Base-by-base conservation (phyloP, 2,113 vertebrate genomes). In the Pelvicachromis taeniatus region DNA sequence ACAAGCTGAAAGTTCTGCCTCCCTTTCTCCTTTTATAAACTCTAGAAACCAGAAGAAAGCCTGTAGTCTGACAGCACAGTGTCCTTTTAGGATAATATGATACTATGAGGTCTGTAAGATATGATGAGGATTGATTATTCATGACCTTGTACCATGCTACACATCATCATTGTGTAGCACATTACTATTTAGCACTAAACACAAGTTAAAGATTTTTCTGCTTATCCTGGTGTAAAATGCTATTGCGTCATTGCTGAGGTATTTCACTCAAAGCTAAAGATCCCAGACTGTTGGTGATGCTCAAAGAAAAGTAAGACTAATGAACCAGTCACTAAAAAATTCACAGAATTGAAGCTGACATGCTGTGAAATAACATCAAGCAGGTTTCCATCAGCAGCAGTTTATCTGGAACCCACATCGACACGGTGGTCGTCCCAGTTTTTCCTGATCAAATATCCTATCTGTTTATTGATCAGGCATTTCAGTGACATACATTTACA, bases 381-480 rank as follows among this genome's bases (percentile, higher is more conserved):
- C 50, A 54, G 77, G 21, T 81, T 87, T 16, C 83, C 81, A 81
- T 77, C 80, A 33, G 61, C 38, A 63, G 23, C 29, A 19, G 38
- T 81, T 88, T 88, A 84, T 88, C 59, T 50, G 33, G 16, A 82
- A 75, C 82, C 53, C 14, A 75, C 81, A 83, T 59, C 26, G 59
- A 13, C 80, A 70, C 61, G 55, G 45, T 38, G 56, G 26, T 42
- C 63, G 90, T 17, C 88, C 92, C 83, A 90, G 81, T 83, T 90
- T 87, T 87, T 73, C 59, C 83, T 38, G 70, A 90, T 91, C 81
- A 81, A 81, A 89, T 77, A 90, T 86, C 16, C 73, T 82, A 83
- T 90, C 83, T 88, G 83, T 42, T 88, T 83, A 93, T 90, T 83
- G 90, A 92, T 89, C 19, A 0, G 58, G 17, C 8, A 4, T 75